Conservation (phyloP, 2,113 vertebrate genomes). For the Epinephelus fuscoguttatus region DNA sequence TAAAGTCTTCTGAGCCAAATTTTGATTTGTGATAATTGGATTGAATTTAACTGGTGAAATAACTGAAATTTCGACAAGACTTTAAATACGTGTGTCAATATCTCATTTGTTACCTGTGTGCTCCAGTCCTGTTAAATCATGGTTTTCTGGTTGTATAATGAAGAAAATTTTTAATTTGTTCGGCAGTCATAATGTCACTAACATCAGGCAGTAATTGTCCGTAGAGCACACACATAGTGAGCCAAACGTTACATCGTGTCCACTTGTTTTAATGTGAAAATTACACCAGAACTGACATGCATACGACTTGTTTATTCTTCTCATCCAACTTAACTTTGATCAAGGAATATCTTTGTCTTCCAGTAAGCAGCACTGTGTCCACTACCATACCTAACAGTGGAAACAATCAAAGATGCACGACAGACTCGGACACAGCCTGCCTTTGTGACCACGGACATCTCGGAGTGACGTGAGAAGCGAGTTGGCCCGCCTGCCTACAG, state of each 20-base stretch:
- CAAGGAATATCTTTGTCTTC: constrained; percentile 27
- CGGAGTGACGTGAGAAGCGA: constrained; percentile 40
- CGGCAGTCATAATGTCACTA: not conserved
- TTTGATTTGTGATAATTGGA: no score
- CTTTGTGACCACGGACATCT: constrained; percentile 40
- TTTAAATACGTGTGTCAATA: not conserved
- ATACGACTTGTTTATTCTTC: not conserved
- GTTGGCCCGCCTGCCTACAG: constrained; percentile 12
- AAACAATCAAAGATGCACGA: constrained; percentile 45
- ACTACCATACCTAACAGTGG: not conserved
- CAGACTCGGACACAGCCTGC: constrained; percentile 30
- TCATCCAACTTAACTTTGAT: constrained; percentile 38
- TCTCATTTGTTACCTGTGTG: not conserved
- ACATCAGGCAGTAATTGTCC: constrained; percentile 12
- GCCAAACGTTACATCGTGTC: constrained; percentile 33
- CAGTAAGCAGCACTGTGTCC: not conserved
- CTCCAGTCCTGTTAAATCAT: not conserved
- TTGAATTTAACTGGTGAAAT: not conserved
- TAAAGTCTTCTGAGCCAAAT: no score
- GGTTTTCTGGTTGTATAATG: not conserved
- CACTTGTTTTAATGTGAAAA: constrained; percentile 40
- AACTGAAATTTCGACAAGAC: not conserved
- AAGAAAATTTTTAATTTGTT: not conserved
- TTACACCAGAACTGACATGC: constrained; percentile 39
- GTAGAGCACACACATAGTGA: not conserved